These are phyloP conservation scores for Callorhinus ursinus DNA, from an alignment of 2,113 vertebrate genomes.

Conservation along the genomic window DNA sequence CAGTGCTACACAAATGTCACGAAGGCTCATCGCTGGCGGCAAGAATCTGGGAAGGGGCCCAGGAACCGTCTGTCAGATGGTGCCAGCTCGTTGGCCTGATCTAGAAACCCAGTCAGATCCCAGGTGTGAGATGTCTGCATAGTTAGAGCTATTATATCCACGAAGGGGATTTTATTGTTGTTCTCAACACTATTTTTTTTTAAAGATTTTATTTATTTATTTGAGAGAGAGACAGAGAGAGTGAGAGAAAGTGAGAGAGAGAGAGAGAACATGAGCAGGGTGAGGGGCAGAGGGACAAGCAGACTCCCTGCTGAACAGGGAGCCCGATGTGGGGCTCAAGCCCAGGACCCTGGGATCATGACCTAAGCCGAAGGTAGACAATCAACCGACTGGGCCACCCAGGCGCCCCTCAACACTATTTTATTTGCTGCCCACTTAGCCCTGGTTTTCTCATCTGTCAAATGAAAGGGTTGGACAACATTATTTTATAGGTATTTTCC, in stretches of 20 bases:
- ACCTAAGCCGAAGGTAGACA: too few species aligned
- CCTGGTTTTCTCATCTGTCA: constrained; percentile 25
- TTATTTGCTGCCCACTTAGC: background rate
- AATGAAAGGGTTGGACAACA: background rate
- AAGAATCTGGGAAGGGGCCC: background rate
- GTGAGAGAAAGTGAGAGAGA: too few species aligned
- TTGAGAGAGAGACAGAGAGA: too few species aligned
- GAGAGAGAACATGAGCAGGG: too few species aligned
- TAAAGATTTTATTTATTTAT: too few species aligned
- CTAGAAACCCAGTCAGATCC: background rate
- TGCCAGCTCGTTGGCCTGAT: background rate
- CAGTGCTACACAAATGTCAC: background rate
- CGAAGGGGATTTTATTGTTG: background rate
- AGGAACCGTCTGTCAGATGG: background rate
- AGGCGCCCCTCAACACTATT: background rate
- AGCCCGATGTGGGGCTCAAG: too few species aligned
- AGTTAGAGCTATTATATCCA: background rate
- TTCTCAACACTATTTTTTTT: constrained; percentile 10
- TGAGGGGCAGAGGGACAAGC: too few species aligned
- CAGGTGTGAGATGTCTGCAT: background rate
- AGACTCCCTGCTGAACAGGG: too few species aligned
- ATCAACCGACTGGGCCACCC: too few species aligned
- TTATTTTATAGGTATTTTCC: constrained; percentile 23
- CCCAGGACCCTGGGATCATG: too few species aligned
- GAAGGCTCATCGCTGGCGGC: background rate